phyloP scores from a whole-genome alignment of 2,888 invertebrate genomes.

The Plagiodera versicolora region DNA sequence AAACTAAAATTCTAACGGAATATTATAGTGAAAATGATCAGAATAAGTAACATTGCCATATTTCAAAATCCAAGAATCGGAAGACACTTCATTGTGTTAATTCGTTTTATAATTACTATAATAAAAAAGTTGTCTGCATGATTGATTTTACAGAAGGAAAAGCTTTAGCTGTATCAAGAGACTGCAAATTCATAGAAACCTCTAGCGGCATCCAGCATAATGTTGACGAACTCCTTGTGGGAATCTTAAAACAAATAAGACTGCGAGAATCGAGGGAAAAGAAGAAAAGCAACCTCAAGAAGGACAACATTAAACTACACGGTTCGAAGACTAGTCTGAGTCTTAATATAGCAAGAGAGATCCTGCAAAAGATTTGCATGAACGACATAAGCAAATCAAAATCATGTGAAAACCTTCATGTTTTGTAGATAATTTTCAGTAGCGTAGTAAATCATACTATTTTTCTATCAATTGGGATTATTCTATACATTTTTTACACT shows the following conservation, averaged over 20 bases:
- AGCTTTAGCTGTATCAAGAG: slow-evolving; percentile 82
- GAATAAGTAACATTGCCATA: too few species aligned
- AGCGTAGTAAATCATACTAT: slow-evolving; percentile 16
- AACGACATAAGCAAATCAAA: slow-evolving; percentile 84
- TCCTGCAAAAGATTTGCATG: slow-evolving; percentile 82
- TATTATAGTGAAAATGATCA: too few species aligned
- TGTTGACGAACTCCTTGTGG: slow-evolving; percentile 93
- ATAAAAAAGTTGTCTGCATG: background rate
- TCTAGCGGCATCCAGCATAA: slow-evolving; percentile 96
- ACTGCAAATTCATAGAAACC: slow-evolving; percentile 94
- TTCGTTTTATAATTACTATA: too few species aligned
- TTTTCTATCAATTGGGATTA: slow-evolving; percentile 25
- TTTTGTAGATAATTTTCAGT: slow-evolving; percentile 59
- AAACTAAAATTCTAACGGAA: too few species aligned
- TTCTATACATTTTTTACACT: slow-evolving; percentile 10
- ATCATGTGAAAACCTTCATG: slow-evolving; percentile 85
- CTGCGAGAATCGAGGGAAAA: slow-evolving; percentile 75
- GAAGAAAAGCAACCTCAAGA: slow-evolving; percentile 47
- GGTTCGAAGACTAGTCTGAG: slow-evolving; percentile 81
- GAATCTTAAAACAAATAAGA: slow-evolving; percentile 87
- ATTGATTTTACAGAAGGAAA: slow-evolving; percentile 75
- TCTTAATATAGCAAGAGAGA: slow-evolving; percentile 77
- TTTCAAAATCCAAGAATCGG: too few species aligned
- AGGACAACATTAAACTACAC: slow-evolving; percentile 63
- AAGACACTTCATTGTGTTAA: background rate